These are phyloP conservation scores for Tupiocoris notatus DNA, from an alignment of 2,888 invertebrate genomes.

Conservation along the genomic window DNA sequence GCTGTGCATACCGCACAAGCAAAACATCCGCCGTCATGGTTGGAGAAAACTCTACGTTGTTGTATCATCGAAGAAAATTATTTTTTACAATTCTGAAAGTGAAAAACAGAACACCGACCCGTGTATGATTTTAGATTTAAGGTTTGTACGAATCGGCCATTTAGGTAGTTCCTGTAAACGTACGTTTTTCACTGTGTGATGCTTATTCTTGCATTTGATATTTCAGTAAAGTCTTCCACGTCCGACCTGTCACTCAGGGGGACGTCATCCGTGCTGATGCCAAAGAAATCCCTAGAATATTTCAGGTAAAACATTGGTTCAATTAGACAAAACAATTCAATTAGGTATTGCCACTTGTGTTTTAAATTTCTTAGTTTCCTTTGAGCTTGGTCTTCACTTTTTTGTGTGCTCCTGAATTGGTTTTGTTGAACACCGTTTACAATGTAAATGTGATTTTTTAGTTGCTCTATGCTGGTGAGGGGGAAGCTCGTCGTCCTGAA, in stretches of 20 bases:
- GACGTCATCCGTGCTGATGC: slow-evolving; percentile 98
- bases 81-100: slow-evolving; percentile 92
- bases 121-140: slow-evolving; percentile 90
- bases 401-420: too few species aligned
- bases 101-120: slow-evolving; percentile 95
- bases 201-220: slow-evolving; percentile 44
- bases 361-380: too few species aligned
- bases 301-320: slow-evolving; percentile 74
- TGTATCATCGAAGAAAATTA: slow-evolving; percentile 93
- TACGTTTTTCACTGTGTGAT: too few species aligned
- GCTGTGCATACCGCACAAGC: slow-evolving; percentile 92
- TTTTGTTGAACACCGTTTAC: background rate
- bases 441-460: slow-evolving; percentile 54
- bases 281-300: slow-evolving; percentile 98
- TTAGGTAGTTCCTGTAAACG: background rate
- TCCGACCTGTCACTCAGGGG: slow-evolving; percentile 96
- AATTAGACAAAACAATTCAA: too few species aligned
- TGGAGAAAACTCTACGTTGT: slow-evolving; percentile 98
- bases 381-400: too few species aligned
- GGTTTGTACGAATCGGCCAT: too few species aligned
- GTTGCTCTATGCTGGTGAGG: slow-evolving; percentile 95
- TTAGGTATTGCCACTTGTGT: too few species aligned
- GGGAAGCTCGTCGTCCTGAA: slow-evolving; percentile 80
- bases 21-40: slow-evolving; percentile 91
- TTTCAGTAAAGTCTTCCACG: slow-evolving; percentile 95